Percentiles rank a stretch among this genome's conserved stretches.
These are phyloP conservation scores for Gambusia affinis DNA, from an alignment of 2,113 vertebrate species.

Conservation along the genomic window DNA sequence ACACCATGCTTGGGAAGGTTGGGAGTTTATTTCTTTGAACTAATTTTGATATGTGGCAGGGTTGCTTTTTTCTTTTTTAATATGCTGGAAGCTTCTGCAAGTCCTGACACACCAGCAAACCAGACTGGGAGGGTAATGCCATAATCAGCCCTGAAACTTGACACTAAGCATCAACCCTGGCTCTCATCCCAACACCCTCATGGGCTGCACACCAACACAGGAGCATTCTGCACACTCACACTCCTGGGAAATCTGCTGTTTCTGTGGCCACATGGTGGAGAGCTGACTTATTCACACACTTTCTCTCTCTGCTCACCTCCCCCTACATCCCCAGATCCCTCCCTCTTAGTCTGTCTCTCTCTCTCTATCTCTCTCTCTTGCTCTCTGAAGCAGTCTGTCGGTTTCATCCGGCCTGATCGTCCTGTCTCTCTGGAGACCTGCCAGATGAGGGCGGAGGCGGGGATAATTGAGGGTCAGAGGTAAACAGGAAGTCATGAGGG, in stretches of 20 bases:
- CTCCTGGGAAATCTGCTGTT: conserved; percentile 52
- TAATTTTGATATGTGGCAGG: neutral
- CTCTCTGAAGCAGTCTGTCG: conserved; percentile 45
- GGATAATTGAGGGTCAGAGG: conserved; percentile 75
- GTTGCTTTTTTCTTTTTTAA: conserved; percentile 43
- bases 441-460: conserved; percentile 61
- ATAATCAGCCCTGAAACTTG: conserved; percentile 75
- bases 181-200: conserved; percentile 18
- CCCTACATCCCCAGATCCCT: conserved; percentile 14
- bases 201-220: conserved; percentile 2
- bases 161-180: conserved; percentile 61
- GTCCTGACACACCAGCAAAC: conserved; percentile 40
- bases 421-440: conserved; percentile 66
- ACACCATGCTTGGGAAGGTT: neutral
- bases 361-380: neutral
- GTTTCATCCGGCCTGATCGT: conserved; percentile 55
- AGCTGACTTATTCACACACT: conserved; percentile 58
- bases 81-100: conserved; percentile 73
- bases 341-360: neutral
- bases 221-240: conserved; percentile 21
- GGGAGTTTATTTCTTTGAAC: neutral
- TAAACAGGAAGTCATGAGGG: conserved; percentile 82
- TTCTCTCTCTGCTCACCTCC: conserved; percentile 48
- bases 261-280: conserved; percentile 59
- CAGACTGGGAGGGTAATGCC: conserved; percentile 52